Evolutionary conservation across 2,797 vertebrate genomes (phyloP).

Genomic region (Lacerta viridis): DNA sequence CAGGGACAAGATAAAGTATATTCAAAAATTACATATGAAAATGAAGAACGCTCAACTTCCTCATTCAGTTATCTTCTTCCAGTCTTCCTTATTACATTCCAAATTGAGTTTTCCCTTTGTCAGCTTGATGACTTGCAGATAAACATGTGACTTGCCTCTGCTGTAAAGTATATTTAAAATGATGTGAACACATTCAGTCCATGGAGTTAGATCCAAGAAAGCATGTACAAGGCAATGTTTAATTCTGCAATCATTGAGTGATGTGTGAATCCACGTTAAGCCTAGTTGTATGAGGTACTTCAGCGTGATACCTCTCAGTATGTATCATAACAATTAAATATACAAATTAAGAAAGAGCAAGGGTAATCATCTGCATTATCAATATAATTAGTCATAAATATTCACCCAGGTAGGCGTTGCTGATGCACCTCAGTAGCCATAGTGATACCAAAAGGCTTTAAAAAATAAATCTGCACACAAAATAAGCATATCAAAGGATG

Average conservation of each 20-base stretch:
- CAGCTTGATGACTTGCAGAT: background rate
- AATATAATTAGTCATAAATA: background rate
- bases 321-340: background rate
- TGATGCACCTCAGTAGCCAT: conserved; percentile 2
- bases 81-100: background rate
- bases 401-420: background rate
- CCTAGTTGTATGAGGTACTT: background rate
- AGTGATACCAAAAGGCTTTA: background rate
- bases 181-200: background rate
- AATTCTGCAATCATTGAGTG: background rate
- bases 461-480: conserved; percentile 12
- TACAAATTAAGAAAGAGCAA: background rate
- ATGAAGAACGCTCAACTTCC: background rate
- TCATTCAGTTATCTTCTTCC: background rate
- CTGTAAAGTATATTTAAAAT: background rate
- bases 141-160: background rate
- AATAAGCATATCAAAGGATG: conserved; percentile 16
- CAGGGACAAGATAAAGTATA: background rate
- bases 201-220: background rate
- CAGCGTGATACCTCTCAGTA: background rate
- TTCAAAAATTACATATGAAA: background rate
- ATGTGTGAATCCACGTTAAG: background rate
- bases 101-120: background rate
- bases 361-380: background rate
- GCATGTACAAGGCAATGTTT: background rate